These are phyloP conservation scores for Hystrix cristata DNA, from an alignment of 2,113 vertebrate genomes.

Conservation along the genomic window DNA sequence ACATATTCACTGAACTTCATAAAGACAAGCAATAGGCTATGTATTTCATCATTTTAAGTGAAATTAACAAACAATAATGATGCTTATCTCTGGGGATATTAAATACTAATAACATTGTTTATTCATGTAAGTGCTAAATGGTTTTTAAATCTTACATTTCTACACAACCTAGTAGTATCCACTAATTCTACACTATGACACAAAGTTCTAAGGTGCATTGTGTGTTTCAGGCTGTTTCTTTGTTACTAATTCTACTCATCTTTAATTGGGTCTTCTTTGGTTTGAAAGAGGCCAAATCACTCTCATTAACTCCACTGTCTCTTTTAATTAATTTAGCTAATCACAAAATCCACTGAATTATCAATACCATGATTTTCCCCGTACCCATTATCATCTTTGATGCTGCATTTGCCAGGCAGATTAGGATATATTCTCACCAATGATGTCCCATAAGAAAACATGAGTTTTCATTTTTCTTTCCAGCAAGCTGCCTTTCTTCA, in stretches of 20 bases:
- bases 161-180: conserved; percentile 46
- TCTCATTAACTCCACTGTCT: conserved; percentile 28
- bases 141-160: conserved; percentile 55
- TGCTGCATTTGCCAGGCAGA: not conserved
- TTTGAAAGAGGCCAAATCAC: conserved; percentile 13
- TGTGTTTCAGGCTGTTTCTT: conserved; percentile 39
- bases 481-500: not conserved
- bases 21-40: conserved; percentile 19
- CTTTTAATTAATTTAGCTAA: conserved; percentile 63
- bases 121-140: conserved; percentile 66
- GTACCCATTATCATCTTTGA: not conserved
- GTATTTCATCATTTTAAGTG: conserved; percentile 26
- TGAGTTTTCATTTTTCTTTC: not conserved
- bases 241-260: conserved; percentile 49
- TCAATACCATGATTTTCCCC: conserved; percentile 11
- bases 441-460: not conserved
- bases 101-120: conserved; percentile 64
- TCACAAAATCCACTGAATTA: conserved; percentile 49
- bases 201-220: conserved; percentile 63
- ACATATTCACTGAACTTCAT: not conserved
- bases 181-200: conserved; percentile 50
- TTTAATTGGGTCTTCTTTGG: conserved; percentile 53
- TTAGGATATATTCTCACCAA: not conserved
- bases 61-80: conserved; percentile 68
- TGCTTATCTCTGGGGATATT: conserved; percentile 55